phyloP scores from a whole-genome alignment of 2,797 vertebrate species.

The Rhadinocentrus ornatus region DNA sequence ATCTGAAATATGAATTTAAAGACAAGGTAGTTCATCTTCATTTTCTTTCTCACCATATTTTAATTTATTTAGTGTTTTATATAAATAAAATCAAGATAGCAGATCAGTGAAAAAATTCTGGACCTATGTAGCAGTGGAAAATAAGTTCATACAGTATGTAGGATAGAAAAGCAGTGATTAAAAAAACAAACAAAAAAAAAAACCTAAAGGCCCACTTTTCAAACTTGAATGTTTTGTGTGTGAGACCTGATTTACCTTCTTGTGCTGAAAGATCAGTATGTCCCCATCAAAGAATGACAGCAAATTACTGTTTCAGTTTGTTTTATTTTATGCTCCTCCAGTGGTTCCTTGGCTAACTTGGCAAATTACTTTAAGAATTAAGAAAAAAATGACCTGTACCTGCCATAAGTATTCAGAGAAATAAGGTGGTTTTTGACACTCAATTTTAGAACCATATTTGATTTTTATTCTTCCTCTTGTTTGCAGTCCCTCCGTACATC shows the following conservation, averaged over 20 bases:
- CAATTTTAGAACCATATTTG: constrained; percentile 29
- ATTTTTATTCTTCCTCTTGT: constrained; percentile 18
- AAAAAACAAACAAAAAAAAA: no score
- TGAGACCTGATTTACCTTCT: constrained; percentile 21
- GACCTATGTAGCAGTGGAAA: not conserved
- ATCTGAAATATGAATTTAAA: not conserved
- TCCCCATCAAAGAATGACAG: constrained; percentile 43
- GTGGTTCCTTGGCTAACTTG: constrained; percentile 32
- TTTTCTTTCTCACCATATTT: not conserved
- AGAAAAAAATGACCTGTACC: not conserved
- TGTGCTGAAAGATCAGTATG: constrained; percentile 54
- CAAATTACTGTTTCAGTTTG: constrained; percentile 46
- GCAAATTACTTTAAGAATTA: constrained; percentile 16
- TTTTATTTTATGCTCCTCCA: constrained; percentile 48
- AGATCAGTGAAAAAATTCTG: not conserved
- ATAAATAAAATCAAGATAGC: not conserved
- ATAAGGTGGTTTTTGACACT: constrained; percentile 30
- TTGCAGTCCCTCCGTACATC: constrained; percentile 94
- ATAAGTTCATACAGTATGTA: not conserved
- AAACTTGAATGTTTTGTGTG: constrained; percentile 13
- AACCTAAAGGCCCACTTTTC: constrained; percentile 12
- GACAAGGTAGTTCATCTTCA: not conserved
- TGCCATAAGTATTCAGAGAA: constrained; percentile 27
- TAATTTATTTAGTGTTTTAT: not conserved
- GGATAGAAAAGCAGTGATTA: not conserved